These are phyloP conservation scores for Hemicrepidius hirtus DNA, from an alignment of 2,888 invertebrate species.

Conservation along the genomic window DNA sequence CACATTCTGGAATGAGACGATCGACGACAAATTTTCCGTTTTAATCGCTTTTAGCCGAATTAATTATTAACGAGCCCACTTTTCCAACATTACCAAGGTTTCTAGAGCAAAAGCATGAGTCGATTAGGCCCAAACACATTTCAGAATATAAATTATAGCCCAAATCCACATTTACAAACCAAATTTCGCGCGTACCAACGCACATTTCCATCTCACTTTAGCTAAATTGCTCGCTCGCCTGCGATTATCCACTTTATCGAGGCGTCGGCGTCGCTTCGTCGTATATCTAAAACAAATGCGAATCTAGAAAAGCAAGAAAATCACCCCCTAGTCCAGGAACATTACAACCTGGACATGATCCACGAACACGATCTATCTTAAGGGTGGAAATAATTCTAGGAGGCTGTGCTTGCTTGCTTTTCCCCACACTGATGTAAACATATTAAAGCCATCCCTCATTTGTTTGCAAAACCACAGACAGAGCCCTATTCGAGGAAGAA, in stretches of 20 bases:
- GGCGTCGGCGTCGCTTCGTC: conserved; percentile 7
- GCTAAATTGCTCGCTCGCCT: conserved; percentile 30
- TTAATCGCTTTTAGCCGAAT: conserved; percentile 41
- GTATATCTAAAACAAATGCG: conserved; percentile 27
- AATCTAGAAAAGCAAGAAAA: conserved; percentile 16
- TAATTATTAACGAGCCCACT: conserved; percentile 45
- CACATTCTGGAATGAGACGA: conserved; percentile 11
- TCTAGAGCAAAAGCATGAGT: conserved; percentile 33
- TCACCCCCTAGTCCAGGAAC: no score
- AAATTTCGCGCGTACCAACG: conserved; percentile 41
- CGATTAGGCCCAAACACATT: conserved; percentile 46
- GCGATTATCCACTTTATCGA: conserved; percentile 41
- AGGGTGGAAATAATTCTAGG: conserved; percentile 23
- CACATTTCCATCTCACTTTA: conserved; percentile 37
- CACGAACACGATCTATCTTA: conserved; percentile 30
- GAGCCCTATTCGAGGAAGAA: not conserved
- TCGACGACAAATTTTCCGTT: conserved; percentile 38
- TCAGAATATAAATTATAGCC: conserved; percentile 44
- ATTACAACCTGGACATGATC: no score
- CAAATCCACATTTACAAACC: conserved; percentile 47
- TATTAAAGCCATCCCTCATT: conserved; percentile 39
- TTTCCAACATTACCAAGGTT: conserved; percentile 37
- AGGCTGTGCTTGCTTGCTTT: conserved; percentile 2
- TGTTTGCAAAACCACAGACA: conserved; percentile 22
- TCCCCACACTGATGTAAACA: conserved; percentile 28